Base-by-base conservation (phyloP, 2,888 invertebrate genomes). In the Drosophila mercatorum region DNA sequence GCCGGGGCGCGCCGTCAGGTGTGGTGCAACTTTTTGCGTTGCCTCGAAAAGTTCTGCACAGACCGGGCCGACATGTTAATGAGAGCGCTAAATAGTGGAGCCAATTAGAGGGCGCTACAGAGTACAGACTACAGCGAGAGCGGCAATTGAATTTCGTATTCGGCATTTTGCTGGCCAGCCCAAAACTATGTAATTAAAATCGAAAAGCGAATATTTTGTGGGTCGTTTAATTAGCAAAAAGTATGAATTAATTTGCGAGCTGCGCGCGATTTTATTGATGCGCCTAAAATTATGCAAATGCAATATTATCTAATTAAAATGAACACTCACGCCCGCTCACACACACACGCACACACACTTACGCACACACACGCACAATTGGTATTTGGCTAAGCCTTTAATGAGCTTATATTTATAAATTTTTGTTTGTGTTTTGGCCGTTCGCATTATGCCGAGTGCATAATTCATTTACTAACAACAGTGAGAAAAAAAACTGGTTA, bases 221-320 rank as follows among this genome's bases (percentile, higher is more conserved):
- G 64, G 61, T 56, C 79, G 68, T 77, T 85, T 88, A 82, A 84
- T 84, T 84, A 82, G 84, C 75, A 70, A 58, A 71, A 71, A 63
- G 75, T 78, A 88, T 82, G 80, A 88, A 85, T 85, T 88, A 84
- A 74, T 65, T 72, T 74, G 43, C 34, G 58, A 41, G 60, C 65
- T 61, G 65, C 51, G 51, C 59, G 49, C 59, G 62, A 72, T 75
- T 84, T 73, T 66, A 76, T 85, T 81, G 80, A 71, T 75, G 84
- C 63, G 57, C 52, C 68, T 69, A 57, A 83, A 85, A 87, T 83
- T 79, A 85, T 87, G 85, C 78, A 89, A 83, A 87, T 89, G 75
- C 81, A 83, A 79, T 83, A 83, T 87, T 87, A 87, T 83, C 89
- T 83, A 85, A 89, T 85, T 85, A 85, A 85, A 85, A 87, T 73